These are phyloP conservation scores for Strix aluco DNA, from an alignment of 2,113 vertebrate genomes.

Conservation along the genomic window DNA sequence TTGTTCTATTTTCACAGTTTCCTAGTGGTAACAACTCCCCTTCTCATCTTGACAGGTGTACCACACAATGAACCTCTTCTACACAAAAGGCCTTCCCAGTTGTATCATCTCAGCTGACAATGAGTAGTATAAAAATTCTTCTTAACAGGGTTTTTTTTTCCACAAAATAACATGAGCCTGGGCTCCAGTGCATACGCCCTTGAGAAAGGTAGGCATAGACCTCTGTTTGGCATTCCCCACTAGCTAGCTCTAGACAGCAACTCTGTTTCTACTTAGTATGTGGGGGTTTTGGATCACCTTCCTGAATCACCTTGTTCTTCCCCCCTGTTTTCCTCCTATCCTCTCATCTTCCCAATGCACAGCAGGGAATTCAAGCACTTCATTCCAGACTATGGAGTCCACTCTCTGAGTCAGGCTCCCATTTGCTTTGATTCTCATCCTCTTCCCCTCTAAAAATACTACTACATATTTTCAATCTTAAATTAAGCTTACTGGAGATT, in stretches of 20 bases:
- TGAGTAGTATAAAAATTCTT: not conserved
- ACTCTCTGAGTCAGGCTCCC: not conserved
- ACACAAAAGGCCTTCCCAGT: not conserved
- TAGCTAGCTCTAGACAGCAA: not conserved
- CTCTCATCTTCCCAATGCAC: not conserved
- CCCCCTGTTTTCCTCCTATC: not conserved
- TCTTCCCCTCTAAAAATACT: not conserved
- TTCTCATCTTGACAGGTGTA: not conserved
- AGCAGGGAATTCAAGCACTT: not conserved
- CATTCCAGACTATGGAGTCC: not conserved
- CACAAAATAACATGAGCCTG: not conserved
- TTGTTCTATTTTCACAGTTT: not conserved
- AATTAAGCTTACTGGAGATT: not conserved
- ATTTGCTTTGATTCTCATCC: not conserved
- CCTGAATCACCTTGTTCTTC: not conserved
- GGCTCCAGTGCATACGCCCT: not conserved
- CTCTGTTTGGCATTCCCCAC: not conserved
- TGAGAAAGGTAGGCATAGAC: accelerated
- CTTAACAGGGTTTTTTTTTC: not conserved
- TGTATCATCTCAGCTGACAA: not conserved
- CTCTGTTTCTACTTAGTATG: not conserved
- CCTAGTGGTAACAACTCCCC: not conserved
- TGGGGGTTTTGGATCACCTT: not conserved
- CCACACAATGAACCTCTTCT: not conserved
- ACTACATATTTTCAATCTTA: not conserved